These are phyloP conservation scores for Drosophila asahinai DNA, from an alignment of 1,140 invertebrate genomes.

Conservation along the genomic window DNA sequence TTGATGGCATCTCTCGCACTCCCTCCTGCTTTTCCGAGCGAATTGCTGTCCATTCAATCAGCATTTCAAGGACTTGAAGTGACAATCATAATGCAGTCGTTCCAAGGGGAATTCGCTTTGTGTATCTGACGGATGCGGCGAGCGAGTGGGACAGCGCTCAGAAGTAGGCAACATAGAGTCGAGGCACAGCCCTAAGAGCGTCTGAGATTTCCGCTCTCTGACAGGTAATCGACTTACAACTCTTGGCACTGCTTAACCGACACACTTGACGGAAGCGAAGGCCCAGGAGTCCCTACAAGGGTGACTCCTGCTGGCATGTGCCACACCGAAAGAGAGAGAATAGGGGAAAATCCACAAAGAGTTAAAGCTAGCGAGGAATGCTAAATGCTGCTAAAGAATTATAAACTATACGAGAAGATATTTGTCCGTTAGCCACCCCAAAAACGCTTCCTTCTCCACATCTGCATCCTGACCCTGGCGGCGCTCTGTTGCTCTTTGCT, in stretches of 20 bases:
- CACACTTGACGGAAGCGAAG: conserved; percentile 53
- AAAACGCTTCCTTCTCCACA: conserved; percentile 1
- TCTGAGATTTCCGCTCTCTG: conserved; percentile 59
- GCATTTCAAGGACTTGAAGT: conserved; percentile 75
- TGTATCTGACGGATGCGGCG: conserved; percentile 26
- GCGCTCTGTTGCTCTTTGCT: conserved; percentile 50
- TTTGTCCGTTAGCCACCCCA: conserved; percentile 27
- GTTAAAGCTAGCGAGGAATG: conserved; percentile 13
- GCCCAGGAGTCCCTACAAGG: conserved; percentile 30
- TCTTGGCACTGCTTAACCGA: conserved; percentile 71
- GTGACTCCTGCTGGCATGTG: conserved; percentile 8
- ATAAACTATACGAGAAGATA: conserved; percentile 30
- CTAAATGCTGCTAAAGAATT: conserved; percentile 10
- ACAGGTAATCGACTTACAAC: conserved; percentile 78
- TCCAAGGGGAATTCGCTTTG: conserved; percentile 57
- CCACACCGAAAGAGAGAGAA: background rate
- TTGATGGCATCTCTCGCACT: conserved; percentile 31
- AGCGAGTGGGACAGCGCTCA: conserved; percentile 16
- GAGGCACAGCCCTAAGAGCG: conserved; percentile 5
- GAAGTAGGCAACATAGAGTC: conserved; percentile 18
- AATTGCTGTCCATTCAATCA: conserved; percentile 81
- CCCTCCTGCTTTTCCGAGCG: conserved; percentile 55
- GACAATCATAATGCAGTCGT: conserved; percentile 80
- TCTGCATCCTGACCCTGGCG: conserved; percentile 8
- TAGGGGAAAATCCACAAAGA: conserved; percentile 7